Conservation (phyloP, 2,113 vertebrate species). For the Ochotona princeps region DNA sequence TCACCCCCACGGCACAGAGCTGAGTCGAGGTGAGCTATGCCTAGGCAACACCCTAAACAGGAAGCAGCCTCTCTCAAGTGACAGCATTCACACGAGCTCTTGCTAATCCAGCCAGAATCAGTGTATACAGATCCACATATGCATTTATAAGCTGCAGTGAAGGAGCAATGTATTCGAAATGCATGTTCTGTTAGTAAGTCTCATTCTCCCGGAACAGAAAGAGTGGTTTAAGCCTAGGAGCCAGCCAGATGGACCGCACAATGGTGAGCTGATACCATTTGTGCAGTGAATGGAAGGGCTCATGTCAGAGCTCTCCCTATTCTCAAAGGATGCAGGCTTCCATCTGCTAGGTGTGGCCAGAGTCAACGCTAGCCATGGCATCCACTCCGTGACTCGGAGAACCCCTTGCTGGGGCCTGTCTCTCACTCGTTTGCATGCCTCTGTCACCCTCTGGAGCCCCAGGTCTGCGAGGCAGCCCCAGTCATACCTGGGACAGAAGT, state of each 20-base stretch:
- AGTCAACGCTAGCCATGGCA: neutral
- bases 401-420: neutral
- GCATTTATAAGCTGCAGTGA: constrained; percentile 56
- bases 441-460: neutral
- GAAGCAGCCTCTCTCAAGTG: constrained; percentile 63
- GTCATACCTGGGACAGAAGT: neutral
- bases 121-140: constrained; percentile 20
- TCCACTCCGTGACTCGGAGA: neutral
- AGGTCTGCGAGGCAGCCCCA: neutral
- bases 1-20: neutral
- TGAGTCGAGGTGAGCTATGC: constrained; percentile 11
- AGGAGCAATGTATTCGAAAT: constrained; percentile 52
- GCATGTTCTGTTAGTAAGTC: constrained; percentile 22
- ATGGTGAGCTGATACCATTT: constrained; percentile 34
- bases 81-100: constrained; percentile 13
- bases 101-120: constrained; percentile 56
- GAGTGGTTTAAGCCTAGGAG: neutral
- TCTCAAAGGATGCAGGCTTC: constrained; percentile 64
- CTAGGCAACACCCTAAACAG: constrained; percentile 38
- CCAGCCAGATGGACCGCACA: constrained; percentile 66
- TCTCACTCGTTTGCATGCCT: neutral
- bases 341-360: constrained; percentile 72
- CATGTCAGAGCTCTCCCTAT: constrained; percentile 51
- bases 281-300: constrained; percentile 27
- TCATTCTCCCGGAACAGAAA: constrained; percentile 3